A percentile compares a stretch with the other conserved stretches of the same genome.
phyloP scores from a whole-genome alignment of 2,888 invertebrate species.

The Baccha elongata region DNA sequence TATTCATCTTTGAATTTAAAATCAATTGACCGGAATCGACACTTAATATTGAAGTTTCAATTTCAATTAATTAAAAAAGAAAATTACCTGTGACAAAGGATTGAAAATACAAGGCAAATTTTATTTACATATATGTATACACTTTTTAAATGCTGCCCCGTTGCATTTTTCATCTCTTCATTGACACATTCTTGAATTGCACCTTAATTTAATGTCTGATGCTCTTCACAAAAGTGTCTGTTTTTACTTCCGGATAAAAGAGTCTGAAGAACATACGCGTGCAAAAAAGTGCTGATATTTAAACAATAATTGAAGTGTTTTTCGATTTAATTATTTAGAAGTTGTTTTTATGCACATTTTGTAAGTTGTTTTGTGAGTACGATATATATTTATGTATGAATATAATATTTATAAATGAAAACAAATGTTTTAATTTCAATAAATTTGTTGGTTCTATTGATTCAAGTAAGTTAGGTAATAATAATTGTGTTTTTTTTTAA shows the following conservation, averaged over 20 bases:
- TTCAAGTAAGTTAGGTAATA: neutral
- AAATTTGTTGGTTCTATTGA: neutral
- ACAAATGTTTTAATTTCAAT: slow-evolving; percentile 9
- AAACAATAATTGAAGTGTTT: slow-evolving; percentile 1
- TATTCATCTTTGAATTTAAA: slow-evolving; percentile 7
- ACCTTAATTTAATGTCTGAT: slow-evolving; percentile 53
- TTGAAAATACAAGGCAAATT: slow-evolving; percentile 38
- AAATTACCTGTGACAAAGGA: slow-evolving; percentile 4
- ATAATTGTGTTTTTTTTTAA: neutral
- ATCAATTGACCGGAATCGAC: slow-evolving; percentile 29
- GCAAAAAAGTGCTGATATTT: slow-evolving; percentile 20
- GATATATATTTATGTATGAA: neutral
- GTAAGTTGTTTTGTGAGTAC: slow-evolving; percentile 35
- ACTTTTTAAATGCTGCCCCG: slow-evolving; percentile 18
- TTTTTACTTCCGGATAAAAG: slow-evolving; percentile 56
- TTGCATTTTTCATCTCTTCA: slow-evolving; percentile 10
- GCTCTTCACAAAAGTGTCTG: slow-evolving; percentile 48
- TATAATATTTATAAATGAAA: neutral
- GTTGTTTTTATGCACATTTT: neutral
- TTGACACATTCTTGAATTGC: slow-evolving; percentile 49
- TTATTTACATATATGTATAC: slow-evolving; percentile 29
- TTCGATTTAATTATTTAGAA: neutral
- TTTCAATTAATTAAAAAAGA: neutral
- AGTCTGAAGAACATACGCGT: slow-evolving; percentile 22
- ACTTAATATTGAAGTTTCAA: slow-evolving; percentile 22